phyloP scores from a whole-genome alignment of 1,140 invertebrate species.

The Drosophila pachea region DNA sequence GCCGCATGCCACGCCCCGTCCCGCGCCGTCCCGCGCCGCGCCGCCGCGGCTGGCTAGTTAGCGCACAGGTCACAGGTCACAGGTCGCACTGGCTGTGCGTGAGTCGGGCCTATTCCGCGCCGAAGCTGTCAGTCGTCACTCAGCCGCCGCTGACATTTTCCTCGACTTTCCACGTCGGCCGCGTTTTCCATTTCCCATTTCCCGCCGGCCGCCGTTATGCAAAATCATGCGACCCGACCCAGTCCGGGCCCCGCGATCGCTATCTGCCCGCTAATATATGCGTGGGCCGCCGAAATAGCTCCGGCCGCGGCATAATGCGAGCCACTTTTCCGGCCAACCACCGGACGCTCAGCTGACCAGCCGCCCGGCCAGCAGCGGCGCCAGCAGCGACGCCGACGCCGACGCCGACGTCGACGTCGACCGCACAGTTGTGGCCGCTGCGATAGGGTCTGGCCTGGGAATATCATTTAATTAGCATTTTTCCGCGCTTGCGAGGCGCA shows the following conservation, averaged over 20 bases:
- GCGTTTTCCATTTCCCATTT: neutral
- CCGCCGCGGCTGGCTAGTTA: slow-evolving; percentile 43
- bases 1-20: too few relatives aligned
- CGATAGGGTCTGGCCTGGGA: slow-evolving; percentile 50
- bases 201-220: slow-evolving; percentile 55
- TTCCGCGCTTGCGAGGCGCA: slow-evolving; percentile 68
- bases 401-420: too few relatives aligned
- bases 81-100: slow-evolving; percentile 46
- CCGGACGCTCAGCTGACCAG: slow-evolving; percentile 25
- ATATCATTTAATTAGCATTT: slow-evolving; percentile 77
- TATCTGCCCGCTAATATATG: slow-evolving; percentile 66
- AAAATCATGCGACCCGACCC: slow-evolving; percentile 65
- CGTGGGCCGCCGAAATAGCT: slow-evolving; percentile 59
- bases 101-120: slow-evolving; percentile 61
- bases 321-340: slow-evolving; percentile 67
- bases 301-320: slow-evolving; percentile 70
- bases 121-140: slow-evolving; percentile 71
- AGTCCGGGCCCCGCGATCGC: too few relatives aligned
- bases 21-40: too few relatives aligned
- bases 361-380: slow-evolving; percentile 5
- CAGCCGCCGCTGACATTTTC: slow-evolving; percentile 56
- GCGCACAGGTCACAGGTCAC: slow-evolving; percentile 9
- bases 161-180: neutral
- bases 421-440: slow-evolving; percentile 32
- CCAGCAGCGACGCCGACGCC: neutral